Evolutionary conservation across 2,888 invertebrate genomes (phyloP).

Genomic region (Andricus curvator): DNA sequence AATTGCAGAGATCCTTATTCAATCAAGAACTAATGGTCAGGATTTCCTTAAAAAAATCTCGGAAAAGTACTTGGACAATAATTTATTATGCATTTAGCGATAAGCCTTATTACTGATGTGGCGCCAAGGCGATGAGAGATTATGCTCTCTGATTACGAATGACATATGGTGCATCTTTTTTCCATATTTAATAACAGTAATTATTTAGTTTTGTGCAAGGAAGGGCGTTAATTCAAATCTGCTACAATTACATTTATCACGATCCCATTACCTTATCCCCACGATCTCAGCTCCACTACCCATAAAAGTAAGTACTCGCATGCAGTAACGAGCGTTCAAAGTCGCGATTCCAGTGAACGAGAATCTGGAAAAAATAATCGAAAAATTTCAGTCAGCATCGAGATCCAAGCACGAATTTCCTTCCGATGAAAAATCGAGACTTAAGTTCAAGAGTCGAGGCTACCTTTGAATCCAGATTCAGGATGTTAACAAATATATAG

Average conservation of each 20-base stretch:
- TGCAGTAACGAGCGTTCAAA: constrained; percentile 38
- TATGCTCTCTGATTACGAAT: neutral
- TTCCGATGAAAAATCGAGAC: neutral
- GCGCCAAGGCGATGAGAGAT: neutral
- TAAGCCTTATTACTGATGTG: constrained; percentile 20
- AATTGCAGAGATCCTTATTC: neutral
- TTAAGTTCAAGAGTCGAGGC: too few relatives aligned
- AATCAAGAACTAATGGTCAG: neutral
- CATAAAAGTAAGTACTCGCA: constrained; percentile 40
- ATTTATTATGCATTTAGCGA: constrained; percentile 1
- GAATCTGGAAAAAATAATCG: constrained; percentile 5
- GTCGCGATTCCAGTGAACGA: neutral
- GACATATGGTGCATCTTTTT: neutral
- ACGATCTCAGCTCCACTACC: constrained; percentile 35
- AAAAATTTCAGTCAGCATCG: neutral
- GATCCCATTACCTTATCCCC: constrained; percentile 40
- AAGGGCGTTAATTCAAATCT: constrained; percentile 31
- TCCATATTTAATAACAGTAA: constrained; percentile 37
- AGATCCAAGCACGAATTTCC: constrained; percentile 8
- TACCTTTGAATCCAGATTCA: neutral
- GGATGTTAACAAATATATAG: too few relatives aligned
- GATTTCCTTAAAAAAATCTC: neutral
- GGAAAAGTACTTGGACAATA: neutral
- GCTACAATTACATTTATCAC: constrained; percentile 40
- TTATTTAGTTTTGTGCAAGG: constrained; percentile 1